Percentiles rank a stretch among this genome's conserved stretches.
phyloP scores from a whole-genome alignment of 2,113 vertebrate genomes.

The Psammodynastes pulverulentus region DNA sequence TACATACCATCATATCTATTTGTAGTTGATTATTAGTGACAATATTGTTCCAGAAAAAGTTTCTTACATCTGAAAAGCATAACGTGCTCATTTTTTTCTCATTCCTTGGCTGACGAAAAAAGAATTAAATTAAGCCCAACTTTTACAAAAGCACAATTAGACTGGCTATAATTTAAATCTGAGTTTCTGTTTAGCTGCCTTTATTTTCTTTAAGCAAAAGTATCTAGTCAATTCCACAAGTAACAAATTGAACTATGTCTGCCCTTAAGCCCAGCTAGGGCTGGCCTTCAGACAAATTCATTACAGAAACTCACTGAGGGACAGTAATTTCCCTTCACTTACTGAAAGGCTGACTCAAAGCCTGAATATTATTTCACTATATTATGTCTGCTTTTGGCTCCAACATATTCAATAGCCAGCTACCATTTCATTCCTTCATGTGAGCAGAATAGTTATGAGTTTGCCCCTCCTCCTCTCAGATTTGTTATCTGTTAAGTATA shows the following conservation, averaged over 20 bases:
- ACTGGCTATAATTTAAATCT: neutral
- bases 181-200: neutral
- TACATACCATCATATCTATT: neutral
- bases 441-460: neutral
- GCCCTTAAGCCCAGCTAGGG: neutral
- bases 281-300: neutral
- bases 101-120: neutral
- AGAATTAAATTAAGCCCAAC: neutral
- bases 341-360: rapidly evolving
- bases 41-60: neutral
- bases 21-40: neutral
- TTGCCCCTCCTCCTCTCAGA: neutral
- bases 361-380: constrained; percentile 4
- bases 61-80: neutral
- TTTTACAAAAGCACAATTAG: neutral
- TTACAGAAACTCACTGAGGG: neutral
- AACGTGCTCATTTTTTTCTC: neutral
- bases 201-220: neutral
- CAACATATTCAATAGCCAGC: rapidly evolving
- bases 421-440: neutral
- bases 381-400: neutral
- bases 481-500: neutral
- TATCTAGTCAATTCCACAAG: neutral
- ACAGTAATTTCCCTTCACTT: neutral
- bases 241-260: neutral